Evolutionary conservation across 2,797 vertebrate genomes (phyloP).

Genomic region (Propithecus perrieri): DNA sequence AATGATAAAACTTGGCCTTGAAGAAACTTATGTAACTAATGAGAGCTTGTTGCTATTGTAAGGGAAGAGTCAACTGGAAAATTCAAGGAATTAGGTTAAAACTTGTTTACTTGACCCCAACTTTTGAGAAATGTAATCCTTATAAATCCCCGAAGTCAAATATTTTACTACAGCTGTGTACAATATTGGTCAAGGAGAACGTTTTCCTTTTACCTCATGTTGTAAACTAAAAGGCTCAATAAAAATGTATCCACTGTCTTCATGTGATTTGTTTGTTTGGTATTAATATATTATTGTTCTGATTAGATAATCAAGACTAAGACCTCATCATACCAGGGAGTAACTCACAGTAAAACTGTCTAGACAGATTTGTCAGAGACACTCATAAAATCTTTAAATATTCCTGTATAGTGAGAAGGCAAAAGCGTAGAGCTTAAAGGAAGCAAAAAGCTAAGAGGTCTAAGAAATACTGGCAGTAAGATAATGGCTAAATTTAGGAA

Average conservation of each 20-base stretch:
- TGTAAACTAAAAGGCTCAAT: constrained; percentile 65
- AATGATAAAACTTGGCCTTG: constrained; percentile 69
- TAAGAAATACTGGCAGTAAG: background rate
- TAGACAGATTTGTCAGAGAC: background rate
- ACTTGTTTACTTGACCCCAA: constrained; percentile 18
- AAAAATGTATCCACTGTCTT: constrained; percentile 61
- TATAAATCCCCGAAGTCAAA: constrained; percentile 53
- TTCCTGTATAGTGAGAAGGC: background rate
- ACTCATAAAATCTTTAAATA: background rate
- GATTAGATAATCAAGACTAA: background rate
- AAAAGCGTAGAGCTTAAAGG: background rate
- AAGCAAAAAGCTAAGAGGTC: background rate
- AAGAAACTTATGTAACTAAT: background rate
- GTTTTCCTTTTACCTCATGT: constrained; percentile 66
- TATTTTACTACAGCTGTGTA: constrained; percentile 68
- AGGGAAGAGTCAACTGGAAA: constrained; percentile 63
- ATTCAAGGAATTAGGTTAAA: constrained; percentile 28
- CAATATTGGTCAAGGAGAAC: constrained; percentile 45
- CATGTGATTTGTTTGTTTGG: constrained; percentile 11
- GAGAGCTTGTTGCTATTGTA: constrained; percentile 55
- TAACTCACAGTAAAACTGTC: background rate
- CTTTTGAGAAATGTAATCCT: constrained; percentile 72
- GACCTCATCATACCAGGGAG: background rate
- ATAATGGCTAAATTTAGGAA: background rate
- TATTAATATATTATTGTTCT: constrained; percentile 31